Evolutionary conservation across 2,888 invertebrate genomes (phyloP), one percentile per base, ranked within the genome.

Genomic region (Pycnomerus fuliginosus): DNA sequence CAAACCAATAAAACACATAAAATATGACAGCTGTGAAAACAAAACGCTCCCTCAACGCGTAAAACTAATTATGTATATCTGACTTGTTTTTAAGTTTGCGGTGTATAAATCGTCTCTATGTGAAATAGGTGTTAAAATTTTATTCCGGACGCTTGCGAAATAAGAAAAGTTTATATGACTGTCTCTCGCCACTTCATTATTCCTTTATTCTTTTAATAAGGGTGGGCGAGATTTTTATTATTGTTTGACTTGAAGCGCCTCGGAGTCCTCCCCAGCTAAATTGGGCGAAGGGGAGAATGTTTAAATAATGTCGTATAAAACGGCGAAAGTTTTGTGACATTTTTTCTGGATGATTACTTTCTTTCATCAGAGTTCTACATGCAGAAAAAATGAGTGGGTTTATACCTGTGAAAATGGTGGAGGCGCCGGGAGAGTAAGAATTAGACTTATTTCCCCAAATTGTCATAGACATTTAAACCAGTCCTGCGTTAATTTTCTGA

Each of bases 161-260:
- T 69, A 69, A 70, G 69, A 66, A 70, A 70, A 70, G 67, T 70
- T 41, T 70, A 67, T 68, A 69, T 63, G 65, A 59, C 62, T 56
- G 60, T n/a, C n/a, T 61, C 54, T 56, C 54, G 57, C 59, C 65
- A 66, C 65, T 67, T 69, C 67, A 68, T 69, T 68, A 67, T 62
- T 59, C 58, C 61, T 62, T 64, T 64, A 52, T 56, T 57, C 55
- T 53, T 50, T 50, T 61, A 61, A 62, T 64, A 62, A 60, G 58
- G 53, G 56, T 50, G 48, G 52, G 56, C 36, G 41, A 31, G 45
- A 45, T 45, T 41, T 45, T 45, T 45, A 45, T 45, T 45, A 41
- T 45, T 40, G 40, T 41, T 41, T 31, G 36, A 41, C 36, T 44
- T 44, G 15, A 35, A 43, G 30, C 35, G 24, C 22, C 32, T 37